Conservation (phyloP, 2,797 vertebrate species). For the Artibeus jamaicensis region DNA sequence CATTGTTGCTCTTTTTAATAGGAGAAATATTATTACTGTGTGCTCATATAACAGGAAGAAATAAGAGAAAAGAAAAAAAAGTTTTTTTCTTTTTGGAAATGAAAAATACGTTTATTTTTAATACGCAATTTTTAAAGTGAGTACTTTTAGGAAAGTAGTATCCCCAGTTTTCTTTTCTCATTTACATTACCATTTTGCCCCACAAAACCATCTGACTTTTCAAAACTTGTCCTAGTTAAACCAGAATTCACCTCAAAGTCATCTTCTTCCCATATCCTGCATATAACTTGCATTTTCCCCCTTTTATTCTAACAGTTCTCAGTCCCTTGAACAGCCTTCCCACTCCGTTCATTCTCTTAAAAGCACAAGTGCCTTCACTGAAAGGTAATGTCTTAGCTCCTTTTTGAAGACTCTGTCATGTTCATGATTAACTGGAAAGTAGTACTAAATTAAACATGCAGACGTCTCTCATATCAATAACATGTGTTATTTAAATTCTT, state of each 20-base stretch:
- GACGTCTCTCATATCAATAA: not conserved
- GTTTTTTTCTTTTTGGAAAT: not conserved
- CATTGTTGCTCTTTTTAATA: not conserved
- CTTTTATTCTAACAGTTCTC: not conserved
- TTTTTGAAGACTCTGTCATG: not conserved
- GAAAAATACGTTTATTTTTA: not conserved
- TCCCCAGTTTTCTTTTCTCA: not conserved
- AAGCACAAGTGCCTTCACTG: not conserved
- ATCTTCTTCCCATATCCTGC: not conserved
- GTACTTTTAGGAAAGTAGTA: not conserved
- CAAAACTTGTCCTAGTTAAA: not conserved
- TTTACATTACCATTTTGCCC: too few species aligned
- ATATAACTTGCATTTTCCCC: not conserved
- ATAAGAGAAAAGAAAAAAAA: not conserved
- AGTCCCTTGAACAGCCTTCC: rapidly evolving
- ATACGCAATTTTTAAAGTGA: not conserved
- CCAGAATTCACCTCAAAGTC: not conserved
- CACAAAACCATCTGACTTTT: not conserved
- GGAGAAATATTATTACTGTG: not conserved
- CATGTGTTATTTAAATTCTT: not conserved
- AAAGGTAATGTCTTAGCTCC: not conserved
- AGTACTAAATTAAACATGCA: not conserved
- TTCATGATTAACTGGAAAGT: not conserved
- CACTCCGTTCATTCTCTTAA: not conserved
- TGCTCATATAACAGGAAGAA: not conserved